Evolutionary conservation across 2,113 vertebrate genomes (phyloP).

Genomic region (Oreochromis tanganicae): DNA sequence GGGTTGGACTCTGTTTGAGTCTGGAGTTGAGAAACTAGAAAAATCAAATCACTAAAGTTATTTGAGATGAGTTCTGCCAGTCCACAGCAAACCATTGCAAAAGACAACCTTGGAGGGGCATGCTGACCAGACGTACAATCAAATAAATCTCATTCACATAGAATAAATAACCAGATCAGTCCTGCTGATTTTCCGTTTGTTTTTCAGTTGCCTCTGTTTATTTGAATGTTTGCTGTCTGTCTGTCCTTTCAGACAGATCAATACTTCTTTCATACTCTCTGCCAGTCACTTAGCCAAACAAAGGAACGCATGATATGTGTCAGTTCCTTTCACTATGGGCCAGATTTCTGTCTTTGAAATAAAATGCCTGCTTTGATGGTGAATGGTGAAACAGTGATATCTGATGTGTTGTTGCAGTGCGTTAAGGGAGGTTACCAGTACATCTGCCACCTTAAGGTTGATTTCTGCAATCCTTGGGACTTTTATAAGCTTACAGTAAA

Average conservation of each 20-base stretch:
- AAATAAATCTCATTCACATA: conserved; percentile 24
- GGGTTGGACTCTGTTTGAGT: neutral
- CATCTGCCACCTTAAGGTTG: neutral
- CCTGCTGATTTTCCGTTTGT: neutral
- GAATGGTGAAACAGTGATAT: neutral
- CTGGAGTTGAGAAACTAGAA: neutral
- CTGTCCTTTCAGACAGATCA: conserved; percentile 46
- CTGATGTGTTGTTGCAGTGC: neutral
- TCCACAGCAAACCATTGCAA: neutral
- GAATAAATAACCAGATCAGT: conserved; percentile 1
- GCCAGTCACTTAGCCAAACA: conserved; percentile 1
- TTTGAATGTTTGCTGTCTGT: conserved; percentile 52
- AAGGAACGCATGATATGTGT: neutral
- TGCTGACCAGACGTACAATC: conserved; percentile 6
- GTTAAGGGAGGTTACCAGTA: neutral
- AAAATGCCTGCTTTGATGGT: neutral
- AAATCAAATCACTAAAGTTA: neutral
- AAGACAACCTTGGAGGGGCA: neutral
- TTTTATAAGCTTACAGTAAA: neutral
- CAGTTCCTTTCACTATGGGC: neutral
- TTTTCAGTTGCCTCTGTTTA: neutral
- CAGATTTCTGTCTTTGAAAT: neutral
- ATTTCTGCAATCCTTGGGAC: neutral
- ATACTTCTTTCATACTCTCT: conserved; percentile 6
- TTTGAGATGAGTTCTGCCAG: neutral